Evolutionary conservation across 2,797 vertebrate genomes (phyloP).

Genomic region (Myotis myotis): DNA sequence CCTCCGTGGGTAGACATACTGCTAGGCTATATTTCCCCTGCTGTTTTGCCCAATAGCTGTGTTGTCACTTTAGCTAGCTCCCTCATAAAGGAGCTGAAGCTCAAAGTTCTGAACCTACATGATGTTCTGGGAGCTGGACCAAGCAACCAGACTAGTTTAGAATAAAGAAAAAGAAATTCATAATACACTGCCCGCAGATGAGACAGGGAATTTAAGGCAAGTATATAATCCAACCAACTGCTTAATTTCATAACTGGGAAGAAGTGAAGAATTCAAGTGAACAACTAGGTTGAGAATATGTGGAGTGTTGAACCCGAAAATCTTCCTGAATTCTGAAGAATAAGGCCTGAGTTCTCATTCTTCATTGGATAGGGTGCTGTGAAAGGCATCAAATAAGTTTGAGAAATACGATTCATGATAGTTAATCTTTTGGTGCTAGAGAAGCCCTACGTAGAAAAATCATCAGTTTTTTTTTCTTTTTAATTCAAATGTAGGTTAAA

Average conservation of each 20-base stretch:
- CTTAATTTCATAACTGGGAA: not conserved
- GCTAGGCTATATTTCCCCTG: not conserved
- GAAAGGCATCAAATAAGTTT: not conserved
- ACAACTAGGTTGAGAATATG: not conserved
- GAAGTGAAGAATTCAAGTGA: not conserved
- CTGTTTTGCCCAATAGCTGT: not conserved
- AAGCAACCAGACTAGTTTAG: not conserved
- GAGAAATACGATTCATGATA: not conserved
- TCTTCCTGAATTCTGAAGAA: not conserved
- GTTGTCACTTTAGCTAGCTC: not conserved
- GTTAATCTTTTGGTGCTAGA: not conserved
- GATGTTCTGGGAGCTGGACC: not conserved
- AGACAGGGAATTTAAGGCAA: not conserved
- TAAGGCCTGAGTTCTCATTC: not conserved
- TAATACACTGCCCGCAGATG: not conserved
- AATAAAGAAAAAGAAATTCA: not conserved
- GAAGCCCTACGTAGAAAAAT: not conserved
- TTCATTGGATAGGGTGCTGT: not conserved
- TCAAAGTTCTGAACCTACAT: not conserved
- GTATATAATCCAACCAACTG: not conserved
- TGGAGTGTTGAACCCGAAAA: not conserved
- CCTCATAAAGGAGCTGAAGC: not conserved
- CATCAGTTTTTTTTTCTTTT: not conserved
- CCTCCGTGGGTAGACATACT: not conserved
- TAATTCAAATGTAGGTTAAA: not conserved